Evolutionary conservation across 1,140 invertebrate genomes (phyloP).

Genomic region (Hylyphantes graminicola): DNA sequence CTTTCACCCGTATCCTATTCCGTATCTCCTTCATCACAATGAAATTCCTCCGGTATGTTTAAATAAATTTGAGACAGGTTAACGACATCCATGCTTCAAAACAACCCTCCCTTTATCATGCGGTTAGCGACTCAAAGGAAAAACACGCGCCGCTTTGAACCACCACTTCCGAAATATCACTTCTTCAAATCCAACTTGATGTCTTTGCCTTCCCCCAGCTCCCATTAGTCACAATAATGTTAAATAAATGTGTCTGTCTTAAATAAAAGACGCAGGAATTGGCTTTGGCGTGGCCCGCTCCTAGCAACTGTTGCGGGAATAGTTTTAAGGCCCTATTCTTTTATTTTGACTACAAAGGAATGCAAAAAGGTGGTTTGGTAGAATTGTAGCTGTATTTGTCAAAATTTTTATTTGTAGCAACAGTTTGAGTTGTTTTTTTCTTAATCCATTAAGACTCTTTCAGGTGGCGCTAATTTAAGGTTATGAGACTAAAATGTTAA

Average conservation of each 20-base stretch:
- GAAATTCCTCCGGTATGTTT: background rate
- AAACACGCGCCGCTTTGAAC: conserved; percentile 25
- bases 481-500: too few relatives aligned
- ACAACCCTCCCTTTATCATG: background rate
- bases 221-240: conserved; percentile 54
- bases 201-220: conserved; percentile 34
- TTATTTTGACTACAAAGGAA: too few relatives aligned
- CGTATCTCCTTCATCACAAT: too few relatives aligned
- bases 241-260: conserved; percentile 48
- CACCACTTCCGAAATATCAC: conserved; percentile 42
- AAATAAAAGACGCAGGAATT: conserved; percentile 44
- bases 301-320: too few relatives aligned
- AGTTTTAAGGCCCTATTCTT: too few relatives aligned
- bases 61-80: conserved; percentile 37
- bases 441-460: too few relatives aligned
- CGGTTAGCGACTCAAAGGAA: conserved; percentile 1
- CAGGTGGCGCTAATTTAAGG: too few relatives aligned
- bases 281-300: background rate
- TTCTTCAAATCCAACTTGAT: conserved; percentile 47
- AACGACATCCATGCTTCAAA: conserved; percentile 14
- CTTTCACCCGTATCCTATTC: too few relatives aligned
- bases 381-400: too few relatives aligned
- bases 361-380: too few relatives aligned
- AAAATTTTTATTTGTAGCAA: too few relatives aligned
- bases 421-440: too few relatives aligned